Conservation (phyloP, 2,113 vertebrate species). For the Ceyx margarethae region DNA sequence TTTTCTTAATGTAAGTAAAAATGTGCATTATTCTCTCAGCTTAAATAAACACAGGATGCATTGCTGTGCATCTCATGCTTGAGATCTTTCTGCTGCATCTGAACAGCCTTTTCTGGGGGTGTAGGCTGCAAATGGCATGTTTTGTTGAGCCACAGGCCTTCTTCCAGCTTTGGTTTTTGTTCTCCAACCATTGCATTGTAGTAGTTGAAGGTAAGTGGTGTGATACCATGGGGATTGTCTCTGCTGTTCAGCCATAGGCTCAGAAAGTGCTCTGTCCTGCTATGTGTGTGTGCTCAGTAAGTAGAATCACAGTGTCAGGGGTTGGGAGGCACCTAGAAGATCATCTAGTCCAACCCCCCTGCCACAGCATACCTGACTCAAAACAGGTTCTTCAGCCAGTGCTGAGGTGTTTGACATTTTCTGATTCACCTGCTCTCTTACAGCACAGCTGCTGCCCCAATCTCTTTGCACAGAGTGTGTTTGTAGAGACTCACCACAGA, state of each 20-base stretch:
- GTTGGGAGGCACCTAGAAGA: too few relatives aligned
- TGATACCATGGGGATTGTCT: background rate
- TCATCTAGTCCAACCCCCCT: too few relatives aligned
- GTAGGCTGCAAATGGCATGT: background rate
- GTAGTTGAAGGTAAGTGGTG: background rate
- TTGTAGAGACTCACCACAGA: slow-evolving; percentile 89
- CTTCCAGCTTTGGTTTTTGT: background rate
- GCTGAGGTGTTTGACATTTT: background rate
- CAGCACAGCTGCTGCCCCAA: slow-evolving; percentile 95
- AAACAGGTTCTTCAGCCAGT: background rate
- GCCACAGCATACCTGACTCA: background rate
- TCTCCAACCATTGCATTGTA: background rate
- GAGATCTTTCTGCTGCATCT: background rate
- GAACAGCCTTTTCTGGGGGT: background rate
- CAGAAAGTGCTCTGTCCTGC: background rate
- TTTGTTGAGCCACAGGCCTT: background rate
- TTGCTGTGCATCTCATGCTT: too few relatives aligned
- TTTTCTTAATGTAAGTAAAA: slow-evolving; percentile 88
- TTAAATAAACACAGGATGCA: background rate
- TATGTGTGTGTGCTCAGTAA: too few relatives aligned
- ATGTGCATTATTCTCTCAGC: background rate
- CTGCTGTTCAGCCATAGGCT: background rate
- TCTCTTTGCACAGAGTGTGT: slow-evolving; percentile 91
- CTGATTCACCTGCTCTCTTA: slow-evolving; percentile 23
- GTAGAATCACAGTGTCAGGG: too few relatives aligned